phyloP scores from a whole-genome alignment of 1,140 invertebrate species.

The Drosophila lacteicornis region DNA sequence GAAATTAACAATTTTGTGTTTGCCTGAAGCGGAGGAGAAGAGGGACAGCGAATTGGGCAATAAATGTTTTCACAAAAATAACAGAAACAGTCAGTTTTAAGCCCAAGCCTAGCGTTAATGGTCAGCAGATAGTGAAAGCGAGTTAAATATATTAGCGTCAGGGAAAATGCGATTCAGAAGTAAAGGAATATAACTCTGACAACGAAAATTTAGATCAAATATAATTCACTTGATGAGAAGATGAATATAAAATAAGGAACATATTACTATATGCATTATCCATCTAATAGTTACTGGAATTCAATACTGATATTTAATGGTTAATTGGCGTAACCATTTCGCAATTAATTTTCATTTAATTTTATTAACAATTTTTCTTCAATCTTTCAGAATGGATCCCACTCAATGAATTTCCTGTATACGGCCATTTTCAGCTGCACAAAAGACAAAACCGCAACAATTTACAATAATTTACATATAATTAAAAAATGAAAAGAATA shows the following conservation, averaged over 20 bases:
- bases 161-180: background rate
- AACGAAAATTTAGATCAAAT: background rate
- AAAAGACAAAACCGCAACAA: slow-evolving; percentile 65
- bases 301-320: background rate
- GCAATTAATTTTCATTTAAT: background rate
- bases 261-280: background rate
- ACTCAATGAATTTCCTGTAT: slow-evolving; percentile 1
- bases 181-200: background rate
- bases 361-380: background rate
- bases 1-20: slow-evolving; percentile 52
- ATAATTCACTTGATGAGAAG: background rate
- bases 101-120: slow-evolving; percentile 30
- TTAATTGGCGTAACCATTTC: background rate
- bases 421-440: slow-evolving; percentile 10
- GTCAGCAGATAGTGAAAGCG: slow-evolving; percentile 28
- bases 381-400: background rate
- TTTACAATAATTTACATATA: slow-evolving; percentile 76
- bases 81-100: slow-evolving; percentile 9
- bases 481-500: slow-evolving; percentile 53
- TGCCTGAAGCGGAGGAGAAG: background rate
- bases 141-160: slow-evolving; percentile 2
- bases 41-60: slow-evolving; percentile 18
- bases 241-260: background rate
- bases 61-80: slow-evolving; percentile 55
- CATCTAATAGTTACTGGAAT: too few species aligned